Conservation (phyloP, 2,888 invertebrate species). For the Eupithecia subumbrata region DNA sequence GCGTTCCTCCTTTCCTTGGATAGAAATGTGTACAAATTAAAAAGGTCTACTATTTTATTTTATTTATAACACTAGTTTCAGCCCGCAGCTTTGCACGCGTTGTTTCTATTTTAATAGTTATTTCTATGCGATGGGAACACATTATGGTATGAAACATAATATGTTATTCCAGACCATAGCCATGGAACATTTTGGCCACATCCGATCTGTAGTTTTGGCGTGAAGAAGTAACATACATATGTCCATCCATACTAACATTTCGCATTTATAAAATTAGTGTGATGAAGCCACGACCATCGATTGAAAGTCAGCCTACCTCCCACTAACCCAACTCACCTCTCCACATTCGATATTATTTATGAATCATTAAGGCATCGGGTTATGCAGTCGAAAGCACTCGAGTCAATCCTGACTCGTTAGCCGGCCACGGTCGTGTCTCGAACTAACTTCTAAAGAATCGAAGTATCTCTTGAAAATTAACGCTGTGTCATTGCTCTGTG, state of each 20-base stretch:
- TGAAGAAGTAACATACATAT: not conserved
- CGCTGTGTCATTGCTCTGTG: conserved; percentile 78
- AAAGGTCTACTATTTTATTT: not conserved
- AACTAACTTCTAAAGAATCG: conserved; percentile 76
- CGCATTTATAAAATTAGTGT: not conserved
- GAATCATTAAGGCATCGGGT: conserved; percentile 61
- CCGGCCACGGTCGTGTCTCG: conserved; percentile 47
- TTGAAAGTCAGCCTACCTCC: conserved; percentile 54
- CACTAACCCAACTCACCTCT: conserved; percentile 44
- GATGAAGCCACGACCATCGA: conserved; percentile 19
- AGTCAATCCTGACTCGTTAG: conserved; percentile 80
- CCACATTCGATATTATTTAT: conserved; percentile 55
- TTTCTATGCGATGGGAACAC: not conserved
- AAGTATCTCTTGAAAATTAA: conserved; percentile 79
- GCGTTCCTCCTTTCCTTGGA: not conserved
- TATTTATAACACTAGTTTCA: not conserved
- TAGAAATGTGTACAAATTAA: not conserved
- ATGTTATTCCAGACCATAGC: not conserved
- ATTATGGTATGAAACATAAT: not conserved
- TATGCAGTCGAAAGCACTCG: conserved; percentile 68
- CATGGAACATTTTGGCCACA: not conserved
- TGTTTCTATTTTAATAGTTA: not conserved
- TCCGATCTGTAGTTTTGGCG: not conserved
- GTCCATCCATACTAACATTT: not conserved
- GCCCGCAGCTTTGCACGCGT: not conserved